phyloP scores from a whole-genome alignment of 1,140 invertebrate genomes.

The Megalonaias nervosa region DNA sequence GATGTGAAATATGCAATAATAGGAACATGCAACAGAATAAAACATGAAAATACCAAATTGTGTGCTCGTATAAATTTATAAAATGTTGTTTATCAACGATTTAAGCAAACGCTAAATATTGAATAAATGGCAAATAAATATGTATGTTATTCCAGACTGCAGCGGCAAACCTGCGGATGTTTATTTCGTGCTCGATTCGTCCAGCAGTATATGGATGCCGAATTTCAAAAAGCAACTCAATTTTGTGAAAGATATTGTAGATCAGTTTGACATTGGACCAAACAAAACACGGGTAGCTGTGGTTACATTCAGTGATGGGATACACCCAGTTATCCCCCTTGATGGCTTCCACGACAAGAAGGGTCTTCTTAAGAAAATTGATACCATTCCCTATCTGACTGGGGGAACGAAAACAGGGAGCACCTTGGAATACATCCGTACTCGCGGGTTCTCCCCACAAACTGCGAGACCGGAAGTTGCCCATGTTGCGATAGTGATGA shows the following conservation, averaged over 20 bases:
- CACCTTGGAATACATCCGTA: slow-evolving; percentile 38
- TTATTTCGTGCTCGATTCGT: slow-evolving; percentile 62
- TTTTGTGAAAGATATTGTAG: slow-evolving; percentile 55
- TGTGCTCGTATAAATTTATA: neutral
- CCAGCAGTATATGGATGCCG: slow-evolving; percentile 55
- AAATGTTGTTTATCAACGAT: neutral
- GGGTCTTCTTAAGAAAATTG: slow-evolving; percentile 9
- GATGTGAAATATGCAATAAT: neutral
- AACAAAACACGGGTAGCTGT: slow-evolving; percentile 50
- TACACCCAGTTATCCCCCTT: slow-evolving; percentile 39
- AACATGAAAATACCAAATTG: neutral
- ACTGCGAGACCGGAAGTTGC: slow-evolving; percentile 30
- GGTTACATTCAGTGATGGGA: slow-evolving; percentile 48
- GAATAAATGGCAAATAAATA: neutral
- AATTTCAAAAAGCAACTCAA: slow-evolving; percentile 54
- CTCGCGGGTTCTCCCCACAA: slow-evolving; percentile 32
- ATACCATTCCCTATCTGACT: slow-evolving; percentile 27
- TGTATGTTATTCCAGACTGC: slow-evolving; percentile 52
- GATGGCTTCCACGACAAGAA: slow-evolving; percentile 19
- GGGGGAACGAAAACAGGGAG: slow-evolving; percentile 48
- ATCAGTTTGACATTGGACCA: slow-evolving; percentile 47
- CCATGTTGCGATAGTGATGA: slow-evolving; percentile 50
- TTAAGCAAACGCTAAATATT: neutral
- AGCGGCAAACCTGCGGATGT: slow-evolving; percentile 61
- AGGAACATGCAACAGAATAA: neutral